These are phyloP conservation scores for Andricus quercusramuli DNA, from an alignment of 2,888 invertebrate species.

Conservation along the genomic window DNA sequence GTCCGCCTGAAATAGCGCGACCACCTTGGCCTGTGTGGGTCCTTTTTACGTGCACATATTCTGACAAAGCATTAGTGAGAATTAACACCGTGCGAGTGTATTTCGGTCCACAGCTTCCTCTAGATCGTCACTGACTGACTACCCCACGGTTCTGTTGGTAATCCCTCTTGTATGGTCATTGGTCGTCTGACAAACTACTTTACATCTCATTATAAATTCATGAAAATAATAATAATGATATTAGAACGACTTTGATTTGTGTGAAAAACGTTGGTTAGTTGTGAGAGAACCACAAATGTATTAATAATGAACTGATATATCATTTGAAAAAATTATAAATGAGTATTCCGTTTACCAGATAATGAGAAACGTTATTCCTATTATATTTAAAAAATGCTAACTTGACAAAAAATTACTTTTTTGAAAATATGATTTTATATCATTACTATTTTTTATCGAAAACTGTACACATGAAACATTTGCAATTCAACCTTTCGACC, in stretches of 20 bases:
- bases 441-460: no score
- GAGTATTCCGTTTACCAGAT: no score
- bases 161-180: slow-evolving; percentile 15
- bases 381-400: no score
- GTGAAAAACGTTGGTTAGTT: no score
- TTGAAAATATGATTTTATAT: no score
- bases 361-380: no score
- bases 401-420: no score
- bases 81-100: slow-evolving; percentile 50
- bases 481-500: no score
- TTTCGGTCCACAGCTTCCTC: slow-evolving; percentile 53
- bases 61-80: slow-evolving; percentile 46
- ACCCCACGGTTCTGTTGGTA: slow-evolving; percentile 40
- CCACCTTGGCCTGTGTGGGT: slow-evolving; percentile 45
- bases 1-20: slow-evolving; percentile 55
- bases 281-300: no score
- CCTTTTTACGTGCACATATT: slow-evolving; percentile 48
- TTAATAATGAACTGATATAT: no score
- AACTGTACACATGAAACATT: no score
- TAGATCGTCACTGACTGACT: slow-evolving; percentile 46
- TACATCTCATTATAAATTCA: neutral
- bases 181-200: slow-evolving; percentile 3
- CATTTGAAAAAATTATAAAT: no score
- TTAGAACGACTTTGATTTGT: neutral
- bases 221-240: neutral